Evolutionary conservation across 2,797 vertebrate species (phyloP).

Genomic region (Spinus olivaceus): DNA sequence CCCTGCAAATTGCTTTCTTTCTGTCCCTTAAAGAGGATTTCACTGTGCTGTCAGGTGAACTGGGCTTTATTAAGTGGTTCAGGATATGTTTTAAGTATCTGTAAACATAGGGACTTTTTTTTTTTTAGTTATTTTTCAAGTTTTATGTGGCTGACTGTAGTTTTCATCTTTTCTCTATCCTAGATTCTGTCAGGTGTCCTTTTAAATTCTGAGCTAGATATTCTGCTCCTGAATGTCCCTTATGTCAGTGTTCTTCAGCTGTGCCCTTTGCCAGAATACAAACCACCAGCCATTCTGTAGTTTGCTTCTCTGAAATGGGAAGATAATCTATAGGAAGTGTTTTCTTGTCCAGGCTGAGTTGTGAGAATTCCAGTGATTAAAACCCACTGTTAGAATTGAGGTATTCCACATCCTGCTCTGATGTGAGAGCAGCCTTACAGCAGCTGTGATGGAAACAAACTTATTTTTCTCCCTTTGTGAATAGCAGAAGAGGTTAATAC

Average conservation of each 20-base stretch:
- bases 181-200: neutral
- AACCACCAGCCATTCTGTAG: neutral
- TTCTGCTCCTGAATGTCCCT: neutral
- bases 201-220: neutral
- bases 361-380: neutral
- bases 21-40: neutral
- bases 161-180: neutral
- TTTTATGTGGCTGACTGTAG: neutral
- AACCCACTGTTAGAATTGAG: neutral
- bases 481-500: constrained; percentile 45
- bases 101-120: neutral
- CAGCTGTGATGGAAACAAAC: neutral
- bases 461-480: neutral
- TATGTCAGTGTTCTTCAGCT: neutral
- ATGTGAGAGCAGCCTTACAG: neutral
- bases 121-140: neutral
- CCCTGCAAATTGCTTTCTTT: neutral
- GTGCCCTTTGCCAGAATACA: neutral
- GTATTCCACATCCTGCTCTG: neutral
- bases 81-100: neutral
- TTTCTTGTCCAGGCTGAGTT: neutral
- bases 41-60: neutral
- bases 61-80: neutral
- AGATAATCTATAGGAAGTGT: neutral
- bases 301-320: neutral